Conservation (phyloP, 1,140 invertebrate species). For the Tetramorium alpestre region DNA sequence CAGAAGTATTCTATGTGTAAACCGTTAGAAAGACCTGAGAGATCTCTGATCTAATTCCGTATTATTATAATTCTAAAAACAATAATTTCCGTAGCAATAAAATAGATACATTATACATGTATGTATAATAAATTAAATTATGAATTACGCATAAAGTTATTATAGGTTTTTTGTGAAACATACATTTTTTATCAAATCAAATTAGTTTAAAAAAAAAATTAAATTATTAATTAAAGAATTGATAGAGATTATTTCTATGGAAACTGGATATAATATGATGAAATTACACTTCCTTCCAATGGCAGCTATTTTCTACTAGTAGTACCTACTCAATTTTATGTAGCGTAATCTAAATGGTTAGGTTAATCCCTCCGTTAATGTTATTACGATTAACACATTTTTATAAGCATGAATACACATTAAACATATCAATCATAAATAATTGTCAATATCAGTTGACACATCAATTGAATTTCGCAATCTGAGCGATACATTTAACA, state of each 20-base stretch:
- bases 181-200: neutral
- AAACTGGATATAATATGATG: neutral
- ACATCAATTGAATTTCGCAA: no score
- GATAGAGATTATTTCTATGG: neutral
- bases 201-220: neutral
- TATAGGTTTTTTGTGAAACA: neutral
- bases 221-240: neutral
- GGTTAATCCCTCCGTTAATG: neutral
- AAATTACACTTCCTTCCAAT: neutral
- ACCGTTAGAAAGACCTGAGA: neutral
- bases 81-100: neutral
- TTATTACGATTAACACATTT: neutral
- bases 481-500: no score
- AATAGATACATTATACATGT: neutral
- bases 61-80: neutral
- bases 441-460: neutral
- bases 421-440: neutral
- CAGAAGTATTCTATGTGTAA: neutral
- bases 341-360: neutral
- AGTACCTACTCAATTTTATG: neutral
- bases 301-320: neutral
- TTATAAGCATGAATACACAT: neutral
- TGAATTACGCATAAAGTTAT: neutral
- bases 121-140: neutral
- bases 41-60: neutral